Percentiles rank a stretch among this genome's conserved stretches.
Conservation (phyloP, 2,797 vertebrate genomes). For the Ctenosaura bakeri region DNA sequence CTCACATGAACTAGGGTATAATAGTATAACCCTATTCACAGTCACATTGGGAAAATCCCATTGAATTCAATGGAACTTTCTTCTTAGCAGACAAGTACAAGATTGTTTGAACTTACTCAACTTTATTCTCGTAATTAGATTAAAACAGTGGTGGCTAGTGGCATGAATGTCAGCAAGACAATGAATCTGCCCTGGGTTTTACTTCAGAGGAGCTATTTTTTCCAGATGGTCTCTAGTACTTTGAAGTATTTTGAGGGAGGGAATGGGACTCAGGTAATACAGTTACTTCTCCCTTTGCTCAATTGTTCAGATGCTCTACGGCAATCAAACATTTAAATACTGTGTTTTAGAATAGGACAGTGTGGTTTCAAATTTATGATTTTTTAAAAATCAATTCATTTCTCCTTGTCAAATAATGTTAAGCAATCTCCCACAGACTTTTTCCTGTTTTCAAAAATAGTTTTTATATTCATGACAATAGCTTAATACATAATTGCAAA, state of each 20-base stretch:
- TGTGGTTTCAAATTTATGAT: neutral
- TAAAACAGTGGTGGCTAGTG: too few species aligned
- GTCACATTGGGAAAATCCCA: neutral
- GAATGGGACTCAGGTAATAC: neutral
- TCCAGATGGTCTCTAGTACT: neutral
- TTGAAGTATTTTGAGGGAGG: neutral
- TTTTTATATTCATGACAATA: neutral
- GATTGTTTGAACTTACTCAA: too few species aligned
- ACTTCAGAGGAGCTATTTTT: neutral
- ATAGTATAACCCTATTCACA: too few species aligned
- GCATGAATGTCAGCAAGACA: too few species aligned
- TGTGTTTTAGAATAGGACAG: neutral
- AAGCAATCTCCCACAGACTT: neutral
- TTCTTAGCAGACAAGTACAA: neutral
- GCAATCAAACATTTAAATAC: neutral
- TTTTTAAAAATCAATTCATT: neutral
- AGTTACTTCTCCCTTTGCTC: neutral
- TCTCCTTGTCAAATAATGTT: neutral
- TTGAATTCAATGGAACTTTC: neutral
- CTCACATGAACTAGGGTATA: neutral
- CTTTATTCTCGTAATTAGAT: too few species aligned
- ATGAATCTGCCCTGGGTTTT: too few species aligned
- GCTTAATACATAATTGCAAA: too few species aligned
- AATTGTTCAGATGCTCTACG: neutral
- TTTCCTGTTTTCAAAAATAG: neutral